Base-by-base conservation (phyloP, 2,888 invertebrate genomes). In the Ennomos quercinarius region DNA sequence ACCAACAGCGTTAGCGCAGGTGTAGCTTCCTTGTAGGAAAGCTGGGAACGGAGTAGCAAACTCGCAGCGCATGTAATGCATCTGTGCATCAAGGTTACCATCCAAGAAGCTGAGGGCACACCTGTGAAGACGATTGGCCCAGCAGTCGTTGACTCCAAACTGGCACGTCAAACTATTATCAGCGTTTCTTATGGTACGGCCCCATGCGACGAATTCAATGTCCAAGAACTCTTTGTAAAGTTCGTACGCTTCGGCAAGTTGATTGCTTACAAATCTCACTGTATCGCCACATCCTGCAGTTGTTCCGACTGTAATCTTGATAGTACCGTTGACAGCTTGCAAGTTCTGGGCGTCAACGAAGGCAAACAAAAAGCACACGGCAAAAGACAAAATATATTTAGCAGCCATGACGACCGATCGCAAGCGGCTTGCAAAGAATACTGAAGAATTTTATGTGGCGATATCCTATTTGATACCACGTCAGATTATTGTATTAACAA, bases 171-270 rank as follows among this genome's bases (percentile, higher is more conserved):
- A 61, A 2, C 56, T 64, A 3, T 81, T 86, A 35, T 86, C 69
- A 0, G 52, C 54, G 10, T 74, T 67, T 42, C 82, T 72, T 1
- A 12, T 12, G 0, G 89, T 85, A 53, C 86, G 84, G 11, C 92
- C 93, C 93, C 93, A 93, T 1, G 91, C 86, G 0, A 93, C 76
- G 47, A 88, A 91, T 63, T 91, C 84, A 0, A 92, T 55, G 9
- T 90, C 84, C 56, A 93, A 61, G 45, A 76, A 86, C 0, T 87
- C 65, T 10, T 76, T 75, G 65, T 86, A 90, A 17, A 80, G 68
- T 10, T 67, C 68, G 45, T 86, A 88, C 0, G 84, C 77, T 38
- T 80, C 77, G 1, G 60, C 68, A 9, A 92, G 68, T 27, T 3
- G 27, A 13, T 85, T 79, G 12, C 57, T 52, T 11, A 91, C 78